Evolutionary conservation across 1,140 invertebrate genomes (phyloP).

Genomic region (Aphelenchoides besseyi): DNA sequence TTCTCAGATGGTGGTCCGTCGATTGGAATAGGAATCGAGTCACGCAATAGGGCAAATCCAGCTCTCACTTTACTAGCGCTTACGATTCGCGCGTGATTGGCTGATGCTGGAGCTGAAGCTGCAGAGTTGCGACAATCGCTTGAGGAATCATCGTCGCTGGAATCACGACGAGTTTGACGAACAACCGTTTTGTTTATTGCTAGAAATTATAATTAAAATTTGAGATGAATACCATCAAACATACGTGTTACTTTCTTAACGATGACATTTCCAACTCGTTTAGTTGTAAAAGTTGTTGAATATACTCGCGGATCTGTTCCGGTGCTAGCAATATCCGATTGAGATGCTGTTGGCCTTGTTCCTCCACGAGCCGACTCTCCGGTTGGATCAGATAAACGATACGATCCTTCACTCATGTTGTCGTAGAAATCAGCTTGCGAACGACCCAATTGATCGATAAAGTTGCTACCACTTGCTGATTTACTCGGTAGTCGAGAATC

Average conservation of each 20-base stretch:
- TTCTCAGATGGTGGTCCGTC: slow-evolving; percentile 21
- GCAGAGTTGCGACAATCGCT: slow-evolving; percentile 22
- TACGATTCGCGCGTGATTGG: slow-evolving; percentile 5
- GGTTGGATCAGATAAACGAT: slow-evolving; percentile 55
- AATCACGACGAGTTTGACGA: slow-evolving; percentile 16
- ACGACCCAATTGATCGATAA: slow-evolving; percentile 59
- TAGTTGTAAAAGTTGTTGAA: slow-evolving; percentile 60
- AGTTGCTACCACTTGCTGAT: slow-evolving; percentile 50
- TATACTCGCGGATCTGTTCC: slow-evolving; percentile 29
- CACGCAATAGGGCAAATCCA: slow-evolving; percentile 21
- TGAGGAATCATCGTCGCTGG: slow-evolving; percentile 36
- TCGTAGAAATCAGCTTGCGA: slow-evolving; percentile 64
- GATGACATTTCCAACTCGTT: slow-evolving; percentile 54
- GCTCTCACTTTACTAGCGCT: slow-evolving; percentile 24
- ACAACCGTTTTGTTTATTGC: slow-evolving; percentile 16
- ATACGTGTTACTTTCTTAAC: slow-evolving; percentile 49
- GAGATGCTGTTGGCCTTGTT: slow-evolving; percentile 12
- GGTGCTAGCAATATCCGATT: slow-evolving; percentile 32
- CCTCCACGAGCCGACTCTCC: slow-evolving; percentile 17
- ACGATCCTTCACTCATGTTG: slow-evolving; percentile 63
- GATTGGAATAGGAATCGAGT: slow-evolving; percentile 40
- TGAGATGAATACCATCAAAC: slow-evolving; percentile 23
- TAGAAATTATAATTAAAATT: slow-evolving; percentile 17
- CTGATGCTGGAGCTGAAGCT: slow-evolving; percentile 21
- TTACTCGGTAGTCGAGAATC: slow-evolving; percentile 3